A percentile compares a stretch with the other conserved stretches of the same genome.
phyloP scores from a whole-genome alignment of 2,888 invertebrate species.

The Archips xylosteana region DNA sequence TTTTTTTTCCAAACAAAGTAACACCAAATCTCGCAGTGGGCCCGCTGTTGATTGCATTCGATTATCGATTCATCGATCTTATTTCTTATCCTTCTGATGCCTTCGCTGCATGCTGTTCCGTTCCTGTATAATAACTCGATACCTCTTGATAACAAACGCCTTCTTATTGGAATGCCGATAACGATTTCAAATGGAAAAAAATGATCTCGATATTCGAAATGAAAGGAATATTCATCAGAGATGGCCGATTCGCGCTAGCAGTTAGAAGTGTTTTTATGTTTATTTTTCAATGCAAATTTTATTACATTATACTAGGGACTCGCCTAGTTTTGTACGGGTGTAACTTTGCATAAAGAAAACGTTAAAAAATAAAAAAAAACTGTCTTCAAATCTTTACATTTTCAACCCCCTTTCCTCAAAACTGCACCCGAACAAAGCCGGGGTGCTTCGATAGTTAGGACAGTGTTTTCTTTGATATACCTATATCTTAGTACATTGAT shows the following conservation, averaged over 20 bases:
- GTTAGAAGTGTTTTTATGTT: conserved; percentile 22
- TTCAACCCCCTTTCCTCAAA: too few species aligned
- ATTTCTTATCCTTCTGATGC: conserved; percentile 58
- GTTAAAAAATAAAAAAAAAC: too few species aligned
- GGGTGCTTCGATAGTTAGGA: too few species aligned
- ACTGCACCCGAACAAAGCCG: too few species aligned
- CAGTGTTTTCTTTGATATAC: too few species aligned
- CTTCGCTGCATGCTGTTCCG: conserved; percentile 45
- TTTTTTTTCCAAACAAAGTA: conserved; percentile 26
- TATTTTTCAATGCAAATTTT: conserved; percentile 27
- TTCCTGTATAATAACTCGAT: conserved; percentile 45
- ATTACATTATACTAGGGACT: background rate
- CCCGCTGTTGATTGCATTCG: conserved; percentile 65
- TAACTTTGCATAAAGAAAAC: too few species aligned
- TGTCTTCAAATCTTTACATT: too few species aligned
- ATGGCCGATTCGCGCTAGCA: conserved; percentile 31
- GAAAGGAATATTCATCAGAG: conserved; percentile 41
- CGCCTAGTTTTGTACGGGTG: too few species aligned
- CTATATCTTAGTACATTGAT: too few species aligned
- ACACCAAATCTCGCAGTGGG: conserved; percentile 37
- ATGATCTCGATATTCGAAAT: conserved; percentile 42
- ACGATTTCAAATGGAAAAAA: conserved; percentile 41
- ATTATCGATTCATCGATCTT: conserved; percentile 68
- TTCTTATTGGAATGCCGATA: conserved; percentile 46
- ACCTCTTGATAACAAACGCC: conserved; percentile 41